A percentile compares a stretch with the other conserved stretches of the same genome.
Evolutionary conservation across 2,888 invertebrate species (phyloP).

Genomic region (Pardosa pseudoannulata): DNA sequence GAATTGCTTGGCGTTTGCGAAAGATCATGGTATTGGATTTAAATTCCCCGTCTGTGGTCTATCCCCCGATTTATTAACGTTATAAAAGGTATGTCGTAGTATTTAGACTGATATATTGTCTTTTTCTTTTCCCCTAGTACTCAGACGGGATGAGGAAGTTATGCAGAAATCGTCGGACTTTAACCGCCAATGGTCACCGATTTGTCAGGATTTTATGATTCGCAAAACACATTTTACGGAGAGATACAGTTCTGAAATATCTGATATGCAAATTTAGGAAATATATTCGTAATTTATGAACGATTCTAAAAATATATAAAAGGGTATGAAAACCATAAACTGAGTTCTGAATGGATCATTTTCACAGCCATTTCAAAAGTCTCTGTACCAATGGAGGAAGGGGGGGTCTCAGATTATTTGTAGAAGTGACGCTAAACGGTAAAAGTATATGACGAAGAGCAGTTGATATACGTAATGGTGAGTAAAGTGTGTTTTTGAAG

Average conservation of each 20-base stretch:
- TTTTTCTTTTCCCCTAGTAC: not conserved
- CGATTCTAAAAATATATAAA: too few species aligned
- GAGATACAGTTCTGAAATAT: not conserved
- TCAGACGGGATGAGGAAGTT: not conserved
- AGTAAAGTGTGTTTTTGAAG: too few species aligned
- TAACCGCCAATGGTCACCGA: conserved; percentile 22
- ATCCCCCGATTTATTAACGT: conserved; percentile 17
- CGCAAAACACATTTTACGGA: not conserved
- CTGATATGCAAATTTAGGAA: not conserved
- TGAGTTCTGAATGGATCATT: too few species aligned
- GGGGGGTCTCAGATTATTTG: too few species aligned
- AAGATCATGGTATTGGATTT: conserved; percentile 12
- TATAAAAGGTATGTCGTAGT: conserved; percentile 20
- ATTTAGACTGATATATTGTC: conserved; percentile 23
- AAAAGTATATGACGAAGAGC: too few species aligned
- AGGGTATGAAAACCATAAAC: too few species aligned
- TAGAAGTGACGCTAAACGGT: too few species aligned
- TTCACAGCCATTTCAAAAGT: too few species aligned
- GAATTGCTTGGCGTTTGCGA: conserved; percentile 1
- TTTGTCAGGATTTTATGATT: conserved; percentile 21
- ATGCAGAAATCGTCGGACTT: not conserved
- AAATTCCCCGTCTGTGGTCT: conserved; percentile 9
- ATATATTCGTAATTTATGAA: not conserved
- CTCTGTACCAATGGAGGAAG: too few species aligned
- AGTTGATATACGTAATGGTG: too few species aligned